Evolutionary conservation across 1,140 invertebrate genomes (phyloP), one percentile per base, ranked within the genome.

Genomic region (Tetramorium alpestre): DNA sequence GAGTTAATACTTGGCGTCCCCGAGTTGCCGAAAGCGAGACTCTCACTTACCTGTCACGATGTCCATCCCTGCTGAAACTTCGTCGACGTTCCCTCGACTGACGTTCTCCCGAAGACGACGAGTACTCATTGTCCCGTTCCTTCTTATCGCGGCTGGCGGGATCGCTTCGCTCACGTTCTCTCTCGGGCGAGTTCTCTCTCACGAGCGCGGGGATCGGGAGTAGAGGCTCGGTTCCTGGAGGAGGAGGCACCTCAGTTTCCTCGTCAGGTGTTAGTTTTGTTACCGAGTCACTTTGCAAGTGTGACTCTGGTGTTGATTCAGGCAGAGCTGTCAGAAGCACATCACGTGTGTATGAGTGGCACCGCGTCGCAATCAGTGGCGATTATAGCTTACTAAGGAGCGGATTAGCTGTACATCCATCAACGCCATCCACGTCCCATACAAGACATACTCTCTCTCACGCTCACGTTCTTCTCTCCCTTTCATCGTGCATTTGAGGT

Each of bases 181-280:
- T 91, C 54, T 93, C 93, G 0, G 90, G 91, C 70, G 94, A 91
- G 28, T 33, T 33, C 33, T 33, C 33, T 33, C 76, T 91, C 51
- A 89, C 64, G 84, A 93, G 88, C 28, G 92, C 88, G 64, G 94
- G 94, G 56, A 95, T 95, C n/a, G 95, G 94, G 28, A 95, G 87
- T 3, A 95, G 88, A 2, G 95, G 95, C 77, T 95, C 95, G 58
- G 95, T 95, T 38, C 95, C 95, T 69, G 95, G 95, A 85, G 95
- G 95, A 25, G 94, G 94, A 86, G 95, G 95, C 16, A 95, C 94
- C 84, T 95, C 95, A 11, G 93, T 90, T 81, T 95, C 95, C 8
- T 95, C 94, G 1, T 94, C 94, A 13, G 87, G 70, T 51, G 87
- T 87, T 58, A 94, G 67, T 88, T 94, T 94, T 47, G 92, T 85